phyloP scores from a whole-genome alignment of 2,113 vertebrate species.

The Oxygymnocypris stewartii region DNA sequence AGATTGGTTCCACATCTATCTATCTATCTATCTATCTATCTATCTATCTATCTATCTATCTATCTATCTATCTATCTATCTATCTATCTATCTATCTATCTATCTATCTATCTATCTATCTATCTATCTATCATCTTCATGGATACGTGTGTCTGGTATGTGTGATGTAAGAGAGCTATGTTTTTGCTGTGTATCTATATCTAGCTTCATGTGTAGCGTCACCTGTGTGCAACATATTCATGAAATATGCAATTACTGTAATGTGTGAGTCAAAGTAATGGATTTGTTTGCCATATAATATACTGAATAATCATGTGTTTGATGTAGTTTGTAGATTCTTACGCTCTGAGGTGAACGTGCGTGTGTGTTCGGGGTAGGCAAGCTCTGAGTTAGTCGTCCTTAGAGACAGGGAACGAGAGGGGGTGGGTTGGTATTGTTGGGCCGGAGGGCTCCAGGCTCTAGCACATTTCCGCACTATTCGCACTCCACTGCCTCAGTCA shows the following conservation, averaged over 20 bases:
- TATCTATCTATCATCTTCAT: background rate
- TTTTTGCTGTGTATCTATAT: background rate
- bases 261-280: background rate
- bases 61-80: conserved; percentile 1
- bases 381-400: conserved; percentile 70
- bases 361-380: conserved; percentile 61
- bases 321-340: conserved; percentile 21
- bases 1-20: conserved; percentile 19
- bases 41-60: conserved; percentile 1
- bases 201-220: background rate
- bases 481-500: conserved; percentile 72
- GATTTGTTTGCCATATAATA: background rate
- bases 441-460: conserved; percentile 63
- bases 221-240: background rate
- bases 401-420: conserved; percentile 70
- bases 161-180: background rate
- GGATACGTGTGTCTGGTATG: background rate
- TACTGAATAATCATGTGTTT: conserved; percentile 23
- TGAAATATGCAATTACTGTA: conserved; percentile 10
- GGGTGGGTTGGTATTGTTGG: conserved; percentile 63
- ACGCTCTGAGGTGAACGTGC: conserved; percentile 19
- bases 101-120: background rate
- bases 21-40: background rate
- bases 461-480: conserved; percentile 76
- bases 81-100: background rate